Evolutionary conservation across 2,888 invertebrate species (phyloP).

Genomic region (Ormyrus thymus): DNA sequence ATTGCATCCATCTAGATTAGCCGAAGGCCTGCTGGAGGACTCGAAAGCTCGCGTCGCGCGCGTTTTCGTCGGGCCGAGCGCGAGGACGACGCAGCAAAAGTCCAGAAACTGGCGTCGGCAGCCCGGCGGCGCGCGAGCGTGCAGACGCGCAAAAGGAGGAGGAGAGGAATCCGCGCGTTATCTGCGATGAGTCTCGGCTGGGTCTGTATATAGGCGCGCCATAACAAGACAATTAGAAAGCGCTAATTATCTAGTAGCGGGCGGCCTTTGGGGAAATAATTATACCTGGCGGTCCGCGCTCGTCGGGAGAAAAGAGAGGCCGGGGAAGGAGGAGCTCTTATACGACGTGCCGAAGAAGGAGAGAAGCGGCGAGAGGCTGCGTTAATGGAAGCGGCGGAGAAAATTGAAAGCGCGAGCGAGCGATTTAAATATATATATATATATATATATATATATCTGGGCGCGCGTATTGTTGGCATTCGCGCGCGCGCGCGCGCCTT

Average conservation of each 20-base stretch:
- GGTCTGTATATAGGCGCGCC: slow-evolving; percentile 26
- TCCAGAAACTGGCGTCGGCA: too few relatives aligned
- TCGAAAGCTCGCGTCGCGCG: too few relatives aligned
- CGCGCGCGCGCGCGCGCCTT: slow-evolving; percentile 60
- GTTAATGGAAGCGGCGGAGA: slow-evolving; percentile 58
- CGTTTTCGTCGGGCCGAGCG: too few relatives aligned
- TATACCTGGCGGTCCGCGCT: slow-evolving; percentile 25
- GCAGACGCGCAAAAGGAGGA: neutral
- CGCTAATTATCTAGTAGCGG: slow-evolving; percentile 52
- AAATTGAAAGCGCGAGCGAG: slow-evolving; percentile 62
- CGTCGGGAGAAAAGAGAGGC: neutral
- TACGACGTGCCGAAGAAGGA: slow-evolving; percentile 25
- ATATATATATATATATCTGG: too few relatives aligned
- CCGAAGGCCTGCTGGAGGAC: too few relatives aligned
- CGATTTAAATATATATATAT: slow-evolving; percentile 68
- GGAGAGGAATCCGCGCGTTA: neutral
- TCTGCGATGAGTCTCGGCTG: slow-evolving; percentile 33
- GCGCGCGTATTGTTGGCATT: slow-evolving; percentile 64
- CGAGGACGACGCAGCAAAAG: too few relatives aligned
- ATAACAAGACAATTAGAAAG: slow-evolving; percentile 53
- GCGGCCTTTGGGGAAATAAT: slow-evolving; percentile 32
- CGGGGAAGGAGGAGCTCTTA: neutral
- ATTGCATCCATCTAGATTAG: too few relatives aligned
- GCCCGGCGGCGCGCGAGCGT: neutral
- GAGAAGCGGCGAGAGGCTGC: slow-evolving; percentile 26